A percentile compares a stretch with the other conserved stretches of the same genome.
These are phyloP conservation scores for Opisthocomus hoazin DNA, from an alignment of 2,113 vertebrate genomes.

Conservation along the genomic window DNA sequence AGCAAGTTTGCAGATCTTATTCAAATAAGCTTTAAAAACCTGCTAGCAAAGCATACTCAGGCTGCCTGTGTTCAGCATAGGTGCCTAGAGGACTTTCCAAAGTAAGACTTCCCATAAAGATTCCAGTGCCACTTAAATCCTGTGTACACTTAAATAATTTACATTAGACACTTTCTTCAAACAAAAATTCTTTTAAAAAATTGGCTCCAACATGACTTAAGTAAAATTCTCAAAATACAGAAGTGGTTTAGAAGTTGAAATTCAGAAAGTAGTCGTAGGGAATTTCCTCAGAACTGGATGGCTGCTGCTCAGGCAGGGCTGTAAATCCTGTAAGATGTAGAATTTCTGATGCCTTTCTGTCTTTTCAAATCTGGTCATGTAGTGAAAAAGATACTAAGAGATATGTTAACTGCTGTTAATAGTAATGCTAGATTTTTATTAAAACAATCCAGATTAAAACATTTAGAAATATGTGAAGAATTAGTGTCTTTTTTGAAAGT, in stretches of 20 bases:
- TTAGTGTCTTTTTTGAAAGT: neutral
- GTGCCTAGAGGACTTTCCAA: neutral
- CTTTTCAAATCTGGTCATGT: neutral
- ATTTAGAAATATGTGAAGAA: neutral
- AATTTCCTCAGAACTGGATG: neutral
- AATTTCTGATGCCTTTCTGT: neutral
- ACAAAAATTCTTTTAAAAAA: neutral
- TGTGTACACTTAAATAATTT: neutral
- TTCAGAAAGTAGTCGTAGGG: neutral
- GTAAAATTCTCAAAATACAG: neutral
- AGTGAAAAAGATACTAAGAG: neutral
- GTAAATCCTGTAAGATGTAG: neutral
- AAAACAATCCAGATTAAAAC: neutral
- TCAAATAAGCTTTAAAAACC: neutral
- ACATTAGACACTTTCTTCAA: neutral
- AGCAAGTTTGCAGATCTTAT: neutral
- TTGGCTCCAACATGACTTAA: neutral
- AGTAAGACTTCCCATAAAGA: neutral
- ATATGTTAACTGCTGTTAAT: neutral
- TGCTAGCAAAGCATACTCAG: neutral
- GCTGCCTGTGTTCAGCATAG: neutral
- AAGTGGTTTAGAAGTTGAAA: neutral
- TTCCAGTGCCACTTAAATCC: neutral
- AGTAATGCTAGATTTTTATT: neutral
- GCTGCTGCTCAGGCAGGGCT: neutral